Percentiles rank a stretch among this genome's conserved stretches.
phyloP scores from a whole-genome alignment of 2,113 vertebrate genomes.

The Dromaius novaehollandiae region DNA sequence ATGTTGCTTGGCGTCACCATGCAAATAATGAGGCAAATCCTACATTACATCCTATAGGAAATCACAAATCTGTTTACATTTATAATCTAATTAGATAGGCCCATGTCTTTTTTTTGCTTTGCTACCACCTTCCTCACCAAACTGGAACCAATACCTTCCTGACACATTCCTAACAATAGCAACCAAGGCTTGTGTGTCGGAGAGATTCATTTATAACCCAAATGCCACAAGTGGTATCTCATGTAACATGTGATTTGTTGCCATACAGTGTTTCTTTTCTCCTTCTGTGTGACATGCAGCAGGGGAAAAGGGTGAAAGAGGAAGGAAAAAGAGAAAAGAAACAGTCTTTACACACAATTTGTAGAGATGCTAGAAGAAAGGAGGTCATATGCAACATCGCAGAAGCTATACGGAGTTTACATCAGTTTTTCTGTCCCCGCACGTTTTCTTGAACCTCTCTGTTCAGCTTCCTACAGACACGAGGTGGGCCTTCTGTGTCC shows the following conservation, averaged over 20 bases:
- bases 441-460: background rate
- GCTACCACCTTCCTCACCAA: background rate
- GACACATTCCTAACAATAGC: background rate
- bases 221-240: background rate
- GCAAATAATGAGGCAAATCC: background rate
- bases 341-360: background rate
- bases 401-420: background rate
- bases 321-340: background rate
- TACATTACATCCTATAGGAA: background rate
- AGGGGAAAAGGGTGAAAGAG: background rate
- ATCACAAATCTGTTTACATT: background rate
- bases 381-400: fast-evolving
- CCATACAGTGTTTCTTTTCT: background rate
- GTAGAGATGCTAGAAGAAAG: background rate
- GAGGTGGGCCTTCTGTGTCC: background rate
- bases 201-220: background rate
- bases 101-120: background rate
- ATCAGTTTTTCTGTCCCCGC: background rate
- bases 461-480: background rate
- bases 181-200: background rate
- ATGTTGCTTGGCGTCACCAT: background rate
- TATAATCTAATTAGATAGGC: background rate
- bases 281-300: background rate
- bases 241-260: background rate
- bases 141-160: background rate